Conservation (phyloP, 2,888 invertebrate species). For the Aleiodes alternator region DNA sequence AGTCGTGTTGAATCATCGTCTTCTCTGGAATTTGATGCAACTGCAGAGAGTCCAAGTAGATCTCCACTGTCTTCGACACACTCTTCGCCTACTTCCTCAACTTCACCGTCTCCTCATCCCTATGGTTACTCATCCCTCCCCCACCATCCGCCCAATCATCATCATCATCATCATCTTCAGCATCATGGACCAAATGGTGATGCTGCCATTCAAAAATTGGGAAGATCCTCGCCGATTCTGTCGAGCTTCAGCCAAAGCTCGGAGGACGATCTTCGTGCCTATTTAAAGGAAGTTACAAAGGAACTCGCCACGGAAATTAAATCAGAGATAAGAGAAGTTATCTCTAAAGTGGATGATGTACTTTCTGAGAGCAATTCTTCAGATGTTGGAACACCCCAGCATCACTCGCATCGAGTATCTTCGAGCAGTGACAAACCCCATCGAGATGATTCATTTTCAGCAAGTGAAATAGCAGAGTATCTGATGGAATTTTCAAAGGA, state of each 20-base stretch:
- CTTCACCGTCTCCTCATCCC: slow-evolving; percentile 56
- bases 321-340: slow-evolving; percentile 88
- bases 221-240: slow-evolving; percentile 69
- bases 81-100: slow-evolving; percentile 65
- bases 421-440: slow-evolving; percentile 68
- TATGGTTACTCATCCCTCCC: slow-evolving; percentile 50
- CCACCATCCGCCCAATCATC: slow-evolving; percentile 49
- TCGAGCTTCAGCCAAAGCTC: slow-evolving; percentile 71
- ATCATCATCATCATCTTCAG: slow-evolving; percentile 36
- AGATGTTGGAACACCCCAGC: slow-evolving; percentile 76
- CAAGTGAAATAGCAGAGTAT: slow-evolving; percentile 86
- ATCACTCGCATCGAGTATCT: slow-evolving; percentile 62
- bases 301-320: slow-evolving; percentile 89
- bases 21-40: slow-evolving; percentile 79
- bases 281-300: slow-evolving; percentile 86
- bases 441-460: slow-evolving; percentile 82
- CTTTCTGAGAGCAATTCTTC: slow-evolving; percentile 82
- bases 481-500: slow-evolving; percentile 86
- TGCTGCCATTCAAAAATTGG: slow-evolving; percentile 58
- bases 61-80: slow-evolving; percentile 65
- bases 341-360: slow-evolving; percentile 87
- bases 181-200: slow-evolving; percentile 53
- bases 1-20: slow-evolving; percentile 83
- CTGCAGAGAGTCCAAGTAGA: slow-evolving; percentile 66
- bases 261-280: slow-evolving; percentile 84